Base-by-base conservation (phyloP, 2,797 vertebrate genomes). In the Potorous gilbertii region DNA sequence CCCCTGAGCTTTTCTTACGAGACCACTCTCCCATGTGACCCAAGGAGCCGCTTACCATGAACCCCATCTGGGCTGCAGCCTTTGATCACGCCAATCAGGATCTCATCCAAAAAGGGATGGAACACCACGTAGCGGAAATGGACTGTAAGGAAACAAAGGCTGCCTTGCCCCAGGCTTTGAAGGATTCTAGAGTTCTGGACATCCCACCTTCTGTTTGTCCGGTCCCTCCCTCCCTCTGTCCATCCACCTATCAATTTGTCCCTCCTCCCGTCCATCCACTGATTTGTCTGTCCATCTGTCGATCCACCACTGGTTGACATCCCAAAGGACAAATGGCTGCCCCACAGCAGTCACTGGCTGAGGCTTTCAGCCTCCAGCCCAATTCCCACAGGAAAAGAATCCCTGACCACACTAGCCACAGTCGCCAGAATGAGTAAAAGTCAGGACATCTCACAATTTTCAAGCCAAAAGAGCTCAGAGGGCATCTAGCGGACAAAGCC, bases 1-100 rank as follows among this genome's bases (percentile, higher is more conserved):
- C 34, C n/a, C 54, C 24, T 3, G 5, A 55, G 54, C 10, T 0
- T 54, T 57, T 3, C 40, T 27, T 89, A 50, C 28, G 11, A 0
- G 0, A 0, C 0, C 0, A 50, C 46, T n/a, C 95, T 59, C 34
- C 12, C 24, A 81, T 12, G 55, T 46, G 1, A 0, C 16, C 40
- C 34, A 8, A 46, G 50, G 27, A 18, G 14, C 5, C 3, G 40
- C 87, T 99, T 98, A 99, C 99, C 99, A 0, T 99, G 99, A 93
- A 99, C 99, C 6, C 99, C 99, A 94, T 99, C 99, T 54, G 99
- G 99, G 96, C 99, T 99, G 99, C 99, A 99, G 98, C 99, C 99
- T 98, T 99, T 99, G 96, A 99, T 99, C 98, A 99, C 99, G 52
- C 99, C 99, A 0, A 99, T 98, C 95, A 99, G 98, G 95, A 99